Conservation (phyloP, 2,113 vertebrate species). For the Egretta garzetta region DNA sequence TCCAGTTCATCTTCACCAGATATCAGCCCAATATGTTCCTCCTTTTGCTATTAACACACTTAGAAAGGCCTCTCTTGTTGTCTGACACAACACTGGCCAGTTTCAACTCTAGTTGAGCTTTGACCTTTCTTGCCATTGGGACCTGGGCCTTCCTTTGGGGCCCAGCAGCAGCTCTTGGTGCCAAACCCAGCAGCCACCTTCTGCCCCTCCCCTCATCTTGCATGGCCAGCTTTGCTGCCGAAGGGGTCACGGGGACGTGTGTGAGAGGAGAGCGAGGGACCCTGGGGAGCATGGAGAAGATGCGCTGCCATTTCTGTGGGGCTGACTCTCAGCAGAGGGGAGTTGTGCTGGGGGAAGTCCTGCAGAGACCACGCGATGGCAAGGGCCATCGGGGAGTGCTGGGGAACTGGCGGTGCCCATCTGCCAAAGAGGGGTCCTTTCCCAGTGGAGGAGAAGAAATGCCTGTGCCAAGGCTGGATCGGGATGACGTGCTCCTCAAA, state of each 20-base stretch:
- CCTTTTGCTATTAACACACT: neutral
- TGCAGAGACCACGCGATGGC: neutral
- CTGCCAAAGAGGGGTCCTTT: neutral
- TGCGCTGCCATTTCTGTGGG: fast-evolving
- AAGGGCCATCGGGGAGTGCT: no score
- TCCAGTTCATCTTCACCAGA: neutral
- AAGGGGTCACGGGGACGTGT: neutral
- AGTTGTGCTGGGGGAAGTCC: neutral
- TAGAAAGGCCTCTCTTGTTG: neutral
- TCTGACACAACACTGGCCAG: neutral
- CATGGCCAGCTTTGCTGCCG: neutral
- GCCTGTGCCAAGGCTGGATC: neutral
- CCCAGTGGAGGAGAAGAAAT: neutral
- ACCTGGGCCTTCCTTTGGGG: neutral
- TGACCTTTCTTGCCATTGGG: neutral
- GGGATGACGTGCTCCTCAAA: no score
- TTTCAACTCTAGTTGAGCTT: neutral
- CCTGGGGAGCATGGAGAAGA: neutral
- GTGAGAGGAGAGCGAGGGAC: neutral
- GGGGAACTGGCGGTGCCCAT: no score
- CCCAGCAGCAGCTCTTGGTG: neutral
- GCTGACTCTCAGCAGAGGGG: neutral
- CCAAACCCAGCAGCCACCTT: neutral
- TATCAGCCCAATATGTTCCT: neutral
- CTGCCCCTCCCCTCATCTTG: neutral